A percentile compares a stretch with the other conserved stretches of the same genome.
These are phyloP conservation scores for Lysandra bellargus DNA, from an alignment of 2,888 invertebrate genomes.

Conservation along the genomic window DNA sequence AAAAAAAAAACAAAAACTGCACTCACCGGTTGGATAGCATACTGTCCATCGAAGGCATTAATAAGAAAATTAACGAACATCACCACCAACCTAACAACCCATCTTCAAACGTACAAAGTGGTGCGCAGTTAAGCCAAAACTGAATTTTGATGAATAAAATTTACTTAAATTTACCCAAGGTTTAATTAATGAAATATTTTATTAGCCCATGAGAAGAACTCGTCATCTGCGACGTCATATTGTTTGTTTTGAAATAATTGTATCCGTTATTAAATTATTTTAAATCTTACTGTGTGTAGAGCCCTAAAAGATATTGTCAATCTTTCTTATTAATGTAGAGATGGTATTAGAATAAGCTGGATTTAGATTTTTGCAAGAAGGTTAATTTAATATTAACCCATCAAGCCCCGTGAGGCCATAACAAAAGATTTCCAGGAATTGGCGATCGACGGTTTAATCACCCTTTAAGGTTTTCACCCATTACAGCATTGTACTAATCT, in stretches of 20 bases:
- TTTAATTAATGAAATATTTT: background rate
- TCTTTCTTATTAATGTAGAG: too few relatives aligned
- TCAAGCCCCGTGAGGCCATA: too few relatives aligned
- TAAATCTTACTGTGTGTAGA: background rate
- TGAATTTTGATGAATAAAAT: slow-evolving; percentile 12
- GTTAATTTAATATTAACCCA: too few relatives aligned
- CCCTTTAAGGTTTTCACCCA: too few relatives aligned
- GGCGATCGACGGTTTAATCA: too few relatives aligned
- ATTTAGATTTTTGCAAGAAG: too few relatives aligned
- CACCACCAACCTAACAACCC: background rate
- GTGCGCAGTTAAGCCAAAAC: background rate
- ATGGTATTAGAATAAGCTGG: too few relatives aligned
- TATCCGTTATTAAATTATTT: background rate
- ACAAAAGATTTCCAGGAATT: too few relatives aligned
- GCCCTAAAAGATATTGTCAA: too few relatives aligned
- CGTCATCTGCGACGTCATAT: background rate
- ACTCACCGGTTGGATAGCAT: background rate
- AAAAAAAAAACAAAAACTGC: background rate
- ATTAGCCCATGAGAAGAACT: slow-evolving; percentile 2
- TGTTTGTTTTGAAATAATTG: background rate
- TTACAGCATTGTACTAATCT: too few relatives aligned
- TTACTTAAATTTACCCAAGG: background rate
- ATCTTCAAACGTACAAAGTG: slow-evolving; percentile 3
- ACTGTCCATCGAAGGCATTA: background rate
- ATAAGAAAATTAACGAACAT: background rate